Evolutionary conservation across 1,140 invertebrate species (phyloP), one percentile per base, ranked within the genome.

Genomic region (Macrocentrus cingulum): DNA sequence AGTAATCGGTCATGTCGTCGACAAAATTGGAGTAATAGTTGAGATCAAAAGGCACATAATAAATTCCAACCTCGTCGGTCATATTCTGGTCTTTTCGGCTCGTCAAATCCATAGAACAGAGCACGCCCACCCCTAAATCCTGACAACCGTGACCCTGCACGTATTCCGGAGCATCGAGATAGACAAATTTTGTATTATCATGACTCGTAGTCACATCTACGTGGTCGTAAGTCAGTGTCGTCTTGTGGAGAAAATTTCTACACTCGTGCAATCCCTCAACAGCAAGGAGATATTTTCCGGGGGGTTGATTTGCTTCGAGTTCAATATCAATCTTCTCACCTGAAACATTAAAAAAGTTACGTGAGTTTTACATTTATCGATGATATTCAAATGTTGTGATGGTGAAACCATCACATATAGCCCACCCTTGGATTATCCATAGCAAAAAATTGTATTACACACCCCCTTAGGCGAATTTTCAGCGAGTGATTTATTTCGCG

Each of bases 261-360:
- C 86, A 88, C 34, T 81, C 80, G 8, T 67, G 66, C 2, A 79
- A 61, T 13, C 83, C 83, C 23, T 72, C 69, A 5, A 83, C 75
- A 32, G 76, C 70, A n/a, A 88, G 63, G 76, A 80, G 83, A 59
- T 87, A 88, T 2, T 80, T 84, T 2, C 76, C 78, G 1, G 74
- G 66, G 0, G 68, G 22, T 60, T 84, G 74, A 59, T 83, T 74
- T 1, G 86, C 79, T 5, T 75, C 67, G 1, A 89, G 58, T 1
- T 83, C 77, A 8, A 87, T 77, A 59, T 88, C 87, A 68, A 84
- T 82, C 51, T 86, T 74, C 68, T 89, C 87, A 2, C 87, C 85
- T 84, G 70, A 55, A 80, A 81, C 61, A 7, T 57, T n/a, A n/a
- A n/a, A n/a, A n/a, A n/a, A n/a, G n/a, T n/a, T n/a, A n/a, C n/a